Percentiles rank a stretch among this genome's conserved stretches.
Conservation (phyloP, 1,140 invertebrate genomes). For the Drosophila teissieri region DNA sequence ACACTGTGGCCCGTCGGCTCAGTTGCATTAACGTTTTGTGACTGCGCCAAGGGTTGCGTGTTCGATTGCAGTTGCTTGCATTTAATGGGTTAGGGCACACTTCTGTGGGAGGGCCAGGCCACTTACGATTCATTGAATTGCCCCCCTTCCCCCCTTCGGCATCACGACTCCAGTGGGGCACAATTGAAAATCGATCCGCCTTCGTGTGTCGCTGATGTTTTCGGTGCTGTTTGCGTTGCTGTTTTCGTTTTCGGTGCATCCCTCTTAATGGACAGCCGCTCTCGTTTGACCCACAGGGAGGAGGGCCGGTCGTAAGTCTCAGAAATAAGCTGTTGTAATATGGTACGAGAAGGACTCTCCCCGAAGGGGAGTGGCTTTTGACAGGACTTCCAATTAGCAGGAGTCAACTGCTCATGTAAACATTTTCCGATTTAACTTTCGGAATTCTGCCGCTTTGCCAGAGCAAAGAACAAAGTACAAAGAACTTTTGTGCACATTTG, state of each 20-base stretch:
- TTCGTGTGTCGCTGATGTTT: neutral
- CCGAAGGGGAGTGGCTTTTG: conserved; percentile 10
- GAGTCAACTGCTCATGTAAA: conserved; percentile 53
- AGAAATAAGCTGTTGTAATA: conserved; percentile 22
- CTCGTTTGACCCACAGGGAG: conserved; percentile 5
- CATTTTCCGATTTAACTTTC: conserved; percentile 52
- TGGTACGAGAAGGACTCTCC: neutral
- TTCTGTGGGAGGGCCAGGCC: conserved; percentile 39
- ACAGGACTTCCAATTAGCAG: conserved; percentile 51
- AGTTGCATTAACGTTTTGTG: conserved; percentile 43
- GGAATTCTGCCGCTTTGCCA: conserved; percentile 23
- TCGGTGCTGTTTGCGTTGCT: neutral
- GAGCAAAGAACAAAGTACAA: conserved; percentile 49
- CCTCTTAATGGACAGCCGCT: neutral
- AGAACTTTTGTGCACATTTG: conserved; percentile 67
- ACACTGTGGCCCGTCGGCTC: conserved; percentile 15
- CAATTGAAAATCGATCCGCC: conserved; percentile 41
- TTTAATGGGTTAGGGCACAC: conserved; percentile 54
- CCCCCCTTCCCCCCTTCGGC: neutral
- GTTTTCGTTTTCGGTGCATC: neutral
- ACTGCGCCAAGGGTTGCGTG: conserved; percentile 40
- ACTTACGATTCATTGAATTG: conserved; percentile 51
- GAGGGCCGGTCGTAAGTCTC: neutral
- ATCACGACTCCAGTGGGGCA: conserved; percentile 9
- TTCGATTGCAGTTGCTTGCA: conserved; percentile 51